phyloP scores from a whole-genome alignment of 2,888 invertebrate genomes.

The Parnassius glacialis region DNA sequence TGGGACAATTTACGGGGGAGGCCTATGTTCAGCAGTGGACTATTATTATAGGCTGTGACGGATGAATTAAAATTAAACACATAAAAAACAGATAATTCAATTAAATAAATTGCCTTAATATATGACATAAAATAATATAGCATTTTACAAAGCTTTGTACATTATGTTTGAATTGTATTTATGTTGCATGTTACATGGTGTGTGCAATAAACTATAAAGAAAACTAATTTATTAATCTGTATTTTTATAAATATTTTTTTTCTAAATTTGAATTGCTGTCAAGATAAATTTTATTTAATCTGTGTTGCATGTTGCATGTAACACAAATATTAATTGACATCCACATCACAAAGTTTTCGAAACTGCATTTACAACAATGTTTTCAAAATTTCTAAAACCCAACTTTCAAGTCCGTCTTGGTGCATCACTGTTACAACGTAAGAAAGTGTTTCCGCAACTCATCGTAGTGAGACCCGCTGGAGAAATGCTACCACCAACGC shows the following conservation, averaged over 20 bases:
- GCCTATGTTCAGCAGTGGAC: too few relatives aligned
- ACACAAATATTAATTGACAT: neutral
- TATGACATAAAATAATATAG: too few relatives aligned
- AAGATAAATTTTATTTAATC: neutral
- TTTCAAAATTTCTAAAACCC: conserved; percentile 43
- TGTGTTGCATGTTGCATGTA: neutral
- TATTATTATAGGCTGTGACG: too few relatives aligned
- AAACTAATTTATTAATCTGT: too few relatives aligned
- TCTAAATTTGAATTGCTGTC: conserved; percentile 12
- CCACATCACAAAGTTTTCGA: neutral
- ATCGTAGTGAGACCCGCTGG: conserved; percentile 22
- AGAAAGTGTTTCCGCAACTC: conserved; percentile 21
- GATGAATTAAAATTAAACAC: too few relatives aligned
- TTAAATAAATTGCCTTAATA: too few relatives aligned
- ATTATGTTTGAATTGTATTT: too few relatives aligned
- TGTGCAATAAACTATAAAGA: neutral
- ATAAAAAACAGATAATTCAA: too few relatives aligned
- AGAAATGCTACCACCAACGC: conserved; percentile 50
- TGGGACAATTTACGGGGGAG: too few relatives aligned
- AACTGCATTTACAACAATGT: conserved; percentile 7
- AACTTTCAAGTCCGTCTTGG: conserved; percentile 23
- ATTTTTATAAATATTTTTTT: neutral
- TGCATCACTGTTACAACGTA: conserved; percentile 22
- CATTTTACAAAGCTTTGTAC: too few relatives aligned
- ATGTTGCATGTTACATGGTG: too few relatives aligned